Conservation (phyloP, 2,888 invertebrate genomes). For the Trissolcus brochymenae region DNA sequence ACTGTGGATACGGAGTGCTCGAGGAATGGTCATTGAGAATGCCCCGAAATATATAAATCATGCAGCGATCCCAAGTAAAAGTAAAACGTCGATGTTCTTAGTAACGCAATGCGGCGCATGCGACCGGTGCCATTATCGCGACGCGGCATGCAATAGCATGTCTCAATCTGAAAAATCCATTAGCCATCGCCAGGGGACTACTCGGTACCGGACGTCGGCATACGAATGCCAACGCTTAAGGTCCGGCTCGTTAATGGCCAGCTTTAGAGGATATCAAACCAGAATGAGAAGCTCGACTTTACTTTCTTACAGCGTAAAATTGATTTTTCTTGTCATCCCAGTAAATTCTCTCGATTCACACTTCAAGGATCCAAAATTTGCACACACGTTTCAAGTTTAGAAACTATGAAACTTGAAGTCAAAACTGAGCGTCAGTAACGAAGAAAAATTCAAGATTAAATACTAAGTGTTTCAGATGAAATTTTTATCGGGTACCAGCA, state of each 20-base stretch:
- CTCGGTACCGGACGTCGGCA: conserved; percentile 46
- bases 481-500: too few relatives aligned
- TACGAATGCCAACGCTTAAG: conserved; percentile 48
- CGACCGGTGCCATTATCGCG: conserved; percentile 60
- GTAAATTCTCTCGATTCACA: conserved; percentile 20
- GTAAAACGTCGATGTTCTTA: conserved; percentile 53
- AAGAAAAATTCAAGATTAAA: too few relatives aligned
- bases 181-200: conserved; percentile 62
- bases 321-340: conserved; percentile 29
- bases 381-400: too few relatives aligned
- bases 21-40: conserved; percentile 34
- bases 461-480: too few relatives aligned
- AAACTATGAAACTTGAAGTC: too few relatives aligned
- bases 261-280: conserved; percentile 66
- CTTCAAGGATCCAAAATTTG: too few relatives aligned
- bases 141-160: conserved; percentile 62
- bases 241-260: conserved; percentile 65
- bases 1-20: conserved; percentile 20
- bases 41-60: conserved; percentile 55
- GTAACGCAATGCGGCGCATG: conserved; percentile 52
- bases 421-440: too few relatives aligned
- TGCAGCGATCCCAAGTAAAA: conserved; percentile 45
- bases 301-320: too few relatives aligned
- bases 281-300: too few relatives aligned
- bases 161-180: conserved; percentile 74